A percentile compares a stretch with the other conserved stretches of the same genome.
Conservation (phyloP, 2,797 vertebrate species). For the Propithecus deckenii region DNA sequence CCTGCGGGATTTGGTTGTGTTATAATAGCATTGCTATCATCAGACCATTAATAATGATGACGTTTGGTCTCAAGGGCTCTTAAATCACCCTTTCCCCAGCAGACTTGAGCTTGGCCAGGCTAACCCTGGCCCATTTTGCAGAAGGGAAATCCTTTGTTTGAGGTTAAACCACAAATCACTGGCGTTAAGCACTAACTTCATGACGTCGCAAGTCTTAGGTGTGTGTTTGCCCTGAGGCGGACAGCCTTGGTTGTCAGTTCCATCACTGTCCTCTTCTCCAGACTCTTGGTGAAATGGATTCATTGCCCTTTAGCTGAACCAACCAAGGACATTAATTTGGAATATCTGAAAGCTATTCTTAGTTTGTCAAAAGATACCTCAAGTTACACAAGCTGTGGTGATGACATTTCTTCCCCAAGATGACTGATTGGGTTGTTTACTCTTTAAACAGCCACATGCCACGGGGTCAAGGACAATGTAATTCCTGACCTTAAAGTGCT, state of each 20-base stretch:
- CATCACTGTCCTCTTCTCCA: constrained; percentile 3
- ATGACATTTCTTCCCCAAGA: constrained; percentile 29
- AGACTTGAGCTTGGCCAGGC: neutral
- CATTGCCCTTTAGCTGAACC: constrained; percentile 38
- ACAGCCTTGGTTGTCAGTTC: neutral
- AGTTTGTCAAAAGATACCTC: constrained; percentile 40
- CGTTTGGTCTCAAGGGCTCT: neutral
- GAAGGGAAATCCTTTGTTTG: constrained; percentile 2
- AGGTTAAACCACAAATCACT: neutral
- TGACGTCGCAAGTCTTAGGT: neutral
- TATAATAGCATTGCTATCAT: neutral
- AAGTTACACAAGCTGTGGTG: neutral
- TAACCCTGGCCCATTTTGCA: neutral
- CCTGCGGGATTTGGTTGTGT: neutral
- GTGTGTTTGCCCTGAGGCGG: neutral
- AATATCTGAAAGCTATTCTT: constrained; percentile 55
- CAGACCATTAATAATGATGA: neutral
- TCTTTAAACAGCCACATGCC: neutral
- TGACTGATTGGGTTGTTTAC: constrained; percentile 52
- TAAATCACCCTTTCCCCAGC: neutral
- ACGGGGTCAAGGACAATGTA: neutral
- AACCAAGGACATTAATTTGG: constrained; percentile 53
- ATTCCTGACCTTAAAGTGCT: constrained; percentile 1
- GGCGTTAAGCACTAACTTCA: neutral
- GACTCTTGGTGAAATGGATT: neutral